phyloP scores from a whole-genome alignment of 2,113 vertebrate species.

The Pachyramphus minor region DNA sequence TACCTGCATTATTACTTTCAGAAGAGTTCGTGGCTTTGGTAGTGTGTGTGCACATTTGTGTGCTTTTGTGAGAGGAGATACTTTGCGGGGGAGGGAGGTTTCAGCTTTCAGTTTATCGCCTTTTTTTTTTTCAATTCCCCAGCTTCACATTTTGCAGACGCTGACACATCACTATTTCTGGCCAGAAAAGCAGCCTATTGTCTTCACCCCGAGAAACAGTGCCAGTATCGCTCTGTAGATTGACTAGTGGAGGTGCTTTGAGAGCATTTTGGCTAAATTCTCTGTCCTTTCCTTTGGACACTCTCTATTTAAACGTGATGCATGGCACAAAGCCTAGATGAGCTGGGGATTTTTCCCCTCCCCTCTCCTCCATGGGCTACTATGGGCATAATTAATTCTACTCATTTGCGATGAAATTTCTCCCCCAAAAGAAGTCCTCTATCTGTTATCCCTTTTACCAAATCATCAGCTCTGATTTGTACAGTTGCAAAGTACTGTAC shows the following conservation, averaged over 20 bases:
- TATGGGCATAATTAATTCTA: slow-evolving; percentile 32
- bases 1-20: not conserved
- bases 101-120: not conserved
- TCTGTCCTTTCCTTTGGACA: not conserved
- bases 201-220: slow-evolving; percentile 29
- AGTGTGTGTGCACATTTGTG: not conserved
- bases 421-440: not conserved
- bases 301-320: slow-evolving; percentile 19
- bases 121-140: not conserved
- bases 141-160: slow-evolving; percentile 43
- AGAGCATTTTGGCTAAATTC: slow-evolving; percentile 46
- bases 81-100: not conserved
- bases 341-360: not conserved
- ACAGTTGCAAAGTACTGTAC: not conserved
- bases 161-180: slow-evolving; percentile 67
- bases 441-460: not conserved
- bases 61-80: not conserved
- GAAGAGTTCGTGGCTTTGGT: not conserved
- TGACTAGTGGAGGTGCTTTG: slow-evolving; percentile 45
- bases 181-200: slow-evolving; percentile 59
- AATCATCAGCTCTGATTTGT: not conserved
- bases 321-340: slow-evolving; percentile 6
- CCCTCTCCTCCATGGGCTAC: not conserved
- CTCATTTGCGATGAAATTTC: not conserved
- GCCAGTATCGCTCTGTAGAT: slow-evolving; percentile 51